A percentile compares a stretch with the other conserved stretches of the same genome.
These are phyloP conservation scores for Australoheros scitulus DNA, from an alignment of 2,113 vertebrate species.

Conservation along the genomic window DNA sequence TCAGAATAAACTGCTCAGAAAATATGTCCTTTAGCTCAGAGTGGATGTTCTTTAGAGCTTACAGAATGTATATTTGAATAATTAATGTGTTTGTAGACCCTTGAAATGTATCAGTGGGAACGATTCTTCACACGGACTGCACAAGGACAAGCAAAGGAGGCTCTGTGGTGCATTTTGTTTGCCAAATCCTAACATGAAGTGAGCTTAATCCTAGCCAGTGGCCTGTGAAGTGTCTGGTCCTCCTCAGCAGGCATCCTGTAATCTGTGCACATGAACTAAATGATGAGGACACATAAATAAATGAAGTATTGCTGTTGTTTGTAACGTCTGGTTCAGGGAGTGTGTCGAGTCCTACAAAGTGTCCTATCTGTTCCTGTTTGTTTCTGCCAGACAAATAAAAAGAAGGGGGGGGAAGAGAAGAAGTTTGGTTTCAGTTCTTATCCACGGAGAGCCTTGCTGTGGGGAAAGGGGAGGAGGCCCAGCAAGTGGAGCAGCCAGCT, in stretches of 20 bases:
- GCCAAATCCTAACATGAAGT: slow-evolving; percentile 33
- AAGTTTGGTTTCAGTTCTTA: slow-evolving; percentile 21
- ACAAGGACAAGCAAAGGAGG: slow-evolving; percentile 10
- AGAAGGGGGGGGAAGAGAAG: slow-evolving; percentile 11
- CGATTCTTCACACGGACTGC: slow-evolving; percentile 28
- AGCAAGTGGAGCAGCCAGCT: slow-evolving; percentile 47
- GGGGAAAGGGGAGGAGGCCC: slow-evolving; percentile 19
- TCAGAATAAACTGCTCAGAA: slow-evolving; percentile 68
- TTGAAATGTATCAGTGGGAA: slow-evolving; percentile 64
- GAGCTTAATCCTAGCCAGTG: slow-evolving; percentile 18
- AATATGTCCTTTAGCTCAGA: slow-evolving; percentile 42
- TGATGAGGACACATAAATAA: slow-evolving; percentile 27
- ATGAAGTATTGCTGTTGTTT: slow-evolving; percentile 62
- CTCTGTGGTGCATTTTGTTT: slow-evolving; percentile 6
- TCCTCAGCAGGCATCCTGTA: slow-evolving; percentile 42
- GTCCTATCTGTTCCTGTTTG: slow-evolving; percentile 50
- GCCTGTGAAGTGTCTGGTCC: slow-evolving; percentile 40
- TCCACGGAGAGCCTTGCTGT: slow-evolving; percentile 1
- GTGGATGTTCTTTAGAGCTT: slow-evolving; percentile 55
- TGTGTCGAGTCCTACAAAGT: slow-evolving; percentile 43
- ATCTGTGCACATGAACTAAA: slow-evolving; percentile 52
- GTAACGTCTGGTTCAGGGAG: slow-evolving; percentile 69
- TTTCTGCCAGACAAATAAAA: slow-evolving; percentile 80
- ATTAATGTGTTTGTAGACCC: slow-evolving; percentile 56
- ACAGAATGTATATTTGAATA: slow-evolving; percentile 69